Evolutionary conservation across 2,113 vertebrate species (phyloP), one percentile per base, ranked within the genome.

Genomic region (Osmerus eperlanus): DNA sequence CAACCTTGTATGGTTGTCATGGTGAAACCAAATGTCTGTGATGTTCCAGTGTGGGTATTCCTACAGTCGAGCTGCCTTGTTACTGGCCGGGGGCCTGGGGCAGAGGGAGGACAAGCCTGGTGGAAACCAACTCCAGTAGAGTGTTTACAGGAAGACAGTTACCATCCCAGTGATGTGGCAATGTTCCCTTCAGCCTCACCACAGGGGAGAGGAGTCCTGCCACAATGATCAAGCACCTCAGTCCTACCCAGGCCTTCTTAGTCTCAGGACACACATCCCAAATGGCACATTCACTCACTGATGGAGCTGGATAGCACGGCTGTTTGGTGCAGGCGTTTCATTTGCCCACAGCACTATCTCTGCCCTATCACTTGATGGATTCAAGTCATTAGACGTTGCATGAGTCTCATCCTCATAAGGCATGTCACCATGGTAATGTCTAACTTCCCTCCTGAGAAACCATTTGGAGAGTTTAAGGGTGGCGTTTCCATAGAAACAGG

Each of bases 401-500:
- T 28, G 55, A 47, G 15, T 53, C 32, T 65, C 59, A 32, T 54
- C 18, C 47, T 25, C 8, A 54, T 32, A 62, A 53, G 32, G 51
- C 28, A 61, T n/a, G 51, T 65, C 62, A 63, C 73, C 29, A 65
- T 73, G 60, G 71, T 15, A 19, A 65, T 62, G 36, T 66, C 61
- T 65, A 19, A 54, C 68, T 65, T 81, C 54, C 70, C 71, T 36
- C 51, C 18, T 21, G 19, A 56, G 59, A 53, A 3, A 23, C 47
- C n/a, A 59, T 25, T 32, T 41, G 62, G 66, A 77, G 28, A 63
- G 62, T 51, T 65, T 29, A 29, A 5, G 3, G 21, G 14, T 36
- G 32, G 7, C 36, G 62, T 75, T 77, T 29, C 75, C 68, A 80
- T 80, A 70, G 78, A 53, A 80, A 78, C 74, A 25, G 29, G 51